phyloP scores from a whole-genome alignment of 2,113 vertebrate species.

The Pangasianodon gigas region DNA sequence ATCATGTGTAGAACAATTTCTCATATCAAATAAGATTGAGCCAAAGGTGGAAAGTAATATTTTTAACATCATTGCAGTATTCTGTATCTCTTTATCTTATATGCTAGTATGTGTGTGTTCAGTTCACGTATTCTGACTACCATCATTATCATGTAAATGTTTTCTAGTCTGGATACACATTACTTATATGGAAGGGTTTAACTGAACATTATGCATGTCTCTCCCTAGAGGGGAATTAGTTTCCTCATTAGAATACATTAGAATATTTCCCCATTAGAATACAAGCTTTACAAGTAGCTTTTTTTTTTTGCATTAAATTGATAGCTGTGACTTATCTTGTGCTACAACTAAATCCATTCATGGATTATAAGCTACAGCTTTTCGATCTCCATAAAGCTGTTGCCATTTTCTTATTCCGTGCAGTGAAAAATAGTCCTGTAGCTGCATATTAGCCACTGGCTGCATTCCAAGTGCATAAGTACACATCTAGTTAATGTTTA shows the following conservation, averaged over 20 bases:
- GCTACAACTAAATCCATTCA: background rate
- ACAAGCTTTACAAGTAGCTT: constrained; percentile 1
- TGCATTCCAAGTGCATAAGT: constrained; percentile 9
- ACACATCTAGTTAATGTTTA: constrained; percentile 37
- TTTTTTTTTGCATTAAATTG: background rate
- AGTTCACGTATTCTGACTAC: background rate
- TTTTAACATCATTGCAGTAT: background rate
- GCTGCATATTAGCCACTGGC: constrained; percentile 11
- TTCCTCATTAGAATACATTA: constrained; percentile 2
- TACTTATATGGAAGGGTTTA: constrained; percentile 21
- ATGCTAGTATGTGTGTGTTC: background rate
- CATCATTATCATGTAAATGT: constrained; percentile 18
- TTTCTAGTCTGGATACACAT: background rate
- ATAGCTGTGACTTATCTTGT: background rate
- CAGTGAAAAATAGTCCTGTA: background rate
- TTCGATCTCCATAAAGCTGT: background rate
- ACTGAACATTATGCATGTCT: constrained; percentile 1
- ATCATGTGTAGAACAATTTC: background rate
- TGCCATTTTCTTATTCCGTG: background rate
- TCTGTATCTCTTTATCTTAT: background rate
- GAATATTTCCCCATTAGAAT: constrained; percentile 12
- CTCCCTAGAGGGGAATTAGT: constrained; percentile 5
- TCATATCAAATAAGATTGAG: background rate
- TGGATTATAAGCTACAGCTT: background rate
- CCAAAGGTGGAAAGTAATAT: no score